Base-by-base conservation (phyloP, 2,888 invertebrate species). In the Callimorpha dominula region DNA sequence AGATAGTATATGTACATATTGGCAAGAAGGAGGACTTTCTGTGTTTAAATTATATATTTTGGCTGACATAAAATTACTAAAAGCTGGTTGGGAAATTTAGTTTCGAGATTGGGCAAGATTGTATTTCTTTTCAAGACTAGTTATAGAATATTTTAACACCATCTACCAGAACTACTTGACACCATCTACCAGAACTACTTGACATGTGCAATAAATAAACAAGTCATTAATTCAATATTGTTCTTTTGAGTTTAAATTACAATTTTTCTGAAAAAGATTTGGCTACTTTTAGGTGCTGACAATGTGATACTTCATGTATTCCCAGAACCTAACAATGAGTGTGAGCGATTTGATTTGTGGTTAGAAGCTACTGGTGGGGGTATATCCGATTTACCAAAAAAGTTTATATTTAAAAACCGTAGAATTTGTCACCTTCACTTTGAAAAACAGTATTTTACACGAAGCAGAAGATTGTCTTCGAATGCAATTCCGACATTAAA, bases 401-500 rank as follows among this genome's bases (percentile, higher is more conserved):
- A 3, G 1, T 50, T 50, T 50, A 50, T 50, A 50, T 50, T 50
- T 50, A 50, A 15, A 15, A 50, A 50, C 15, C 50, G 50, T 15
- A 54, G 54, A 54, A n/a, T 54, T n/a, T 54, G 54, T 9, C 54
- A 54, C 17, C 54, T 54, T 3, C 54, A 54, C n/a, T 54, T 54
- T n/a, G 54, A 54, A 54, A 54, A 54, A 9, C n/a, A 20, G n/a
- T 54, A 54, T 54, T 54, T 54, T n/a, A 54, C n/a, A 5, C n/a
- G 54, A 8, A 54, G 54, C 54, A 54, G 7, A 4, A 54, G 54
- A 54, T 54, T 54, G 54, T n/a, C 54, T 54, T n/a, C n/a, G n/a
- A 54, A 54, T 54, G 54, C 54, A n/a, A 54, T 54, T 54, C 54
- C 54, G n/a, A 54, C 54, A 9, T 54, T 54, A 54, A 54, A 54